phyloP scores from a whole-genome alignment of 2,888 invertebrate species.

The Troides helena region DNA sequence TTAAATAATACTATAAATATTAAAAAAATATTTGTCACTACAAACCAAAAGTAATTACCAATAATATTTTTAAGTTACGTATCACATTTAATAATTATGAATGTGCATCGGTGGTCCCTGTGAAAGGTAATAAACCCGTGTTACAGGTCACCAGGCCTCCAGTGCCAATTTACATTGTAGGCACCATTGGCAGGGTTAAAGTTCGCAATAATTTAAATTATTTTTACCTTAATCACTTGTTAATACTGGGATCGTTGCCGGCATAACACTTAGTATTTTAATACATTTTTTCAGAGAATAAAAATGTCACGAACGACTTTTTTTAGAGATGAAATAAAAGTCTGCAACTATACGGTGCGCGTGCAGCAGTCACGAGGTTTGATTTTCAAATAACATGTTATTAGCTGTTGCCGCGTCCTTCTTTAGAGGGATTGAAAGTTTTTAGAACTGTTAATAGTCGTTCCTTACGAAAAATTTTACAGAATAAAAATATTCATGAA shows the following conservation, averaged over 20 bases:
- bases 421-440: conserved; percentile 15
- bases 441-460: background rate
- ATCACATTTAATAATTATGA: too few species aligned
- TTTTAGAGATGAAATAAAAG: background rate
- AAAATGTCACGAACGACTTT: background rate
- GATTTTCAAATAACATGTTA: conserved; percentile 24
- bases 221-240: background rate
- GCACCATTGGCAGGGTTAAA: background rate
- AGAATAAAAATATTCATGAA: background rate
- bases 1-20: too few species aligned
- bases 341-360: conserved; percentile 5
- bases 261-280: background rate
- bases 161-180: background rate
- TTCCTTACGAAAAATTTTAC: background rate
- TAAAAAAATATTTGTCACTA: too few species aligned
- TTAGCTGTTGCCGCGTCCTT: background rate
- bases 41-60: too few species aligned
- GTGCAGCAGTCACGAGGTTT: conserved; percentile 16
- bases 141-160: too few species aligned
- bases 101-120: too few species aligned
- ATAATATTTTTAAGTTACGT: too few species aligned
- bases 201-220: background rate
- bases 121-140: too few species aligned
- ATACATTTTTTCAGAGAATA: background rate
- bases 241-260: background rate